Evolutionary conservation across 2,797 vertebrate species (phyloP), one percentile per base, ranked within the genome.

Genomic region (Phalanger gymnotis): DNA sequence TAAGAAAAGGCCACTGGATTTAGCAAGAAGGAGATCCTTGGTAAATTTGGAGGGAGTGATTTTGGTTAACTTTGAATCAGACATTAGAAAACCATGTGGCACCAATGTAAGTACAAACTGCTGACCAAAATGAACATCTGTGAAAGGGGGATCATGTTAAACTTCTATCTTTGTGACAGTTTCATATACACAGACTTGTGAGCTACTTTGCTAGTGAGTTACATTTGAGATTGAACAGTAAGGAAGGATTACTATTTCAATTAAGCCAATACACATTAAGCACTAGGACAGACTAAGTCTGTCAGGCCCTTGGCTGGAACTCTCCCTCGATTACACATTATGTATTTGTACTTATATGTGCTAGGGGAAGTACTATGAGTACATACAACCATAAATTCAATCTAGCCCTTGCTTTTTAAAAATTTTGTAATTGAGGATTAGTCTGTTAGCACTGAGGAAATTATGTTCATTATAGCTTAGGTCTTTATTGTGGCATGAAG

Each of bases 41-140:
- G 6, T 81, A n/a, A 81, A 81, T 40, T 47, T 81, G n/a, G 66
- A 81, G n/a, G 19, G 66, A 81, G n/a, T 10, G 66, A 81, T 7
- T 73, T 40, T 81, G 66, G n/a, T 81, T 81, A 0, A 81, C 47
- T n/a, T 40, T 81, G 66, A 81, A 81, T 47, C 19, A 47, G 9
- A 47, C 22, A 47, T 81, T 40, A 47, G n/a, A 81, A 81, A 51
- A 51, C 30, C 14, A 92, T 4, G 6, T 58, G 31, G 27, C 3
- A 16, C 40, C 55, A 54, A 27, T 92, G 22, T 54, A 25, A 12
- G 13, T n/a, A 66, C 34, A 92, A 40, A 19, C 90, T 95, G 54
- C 61, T 53, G 92, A 51, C 53, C 54, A 92, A 40, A 87, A 61
- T 92, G 57, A 92, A 95, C 53, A 90, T 90, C 27, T 81, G 30